These are phyloP conservation scores for Drosophila fungiperda DNA, from an alignment of 2,888 invertebrate genomes.

Conservation along the genomic window DNA sequence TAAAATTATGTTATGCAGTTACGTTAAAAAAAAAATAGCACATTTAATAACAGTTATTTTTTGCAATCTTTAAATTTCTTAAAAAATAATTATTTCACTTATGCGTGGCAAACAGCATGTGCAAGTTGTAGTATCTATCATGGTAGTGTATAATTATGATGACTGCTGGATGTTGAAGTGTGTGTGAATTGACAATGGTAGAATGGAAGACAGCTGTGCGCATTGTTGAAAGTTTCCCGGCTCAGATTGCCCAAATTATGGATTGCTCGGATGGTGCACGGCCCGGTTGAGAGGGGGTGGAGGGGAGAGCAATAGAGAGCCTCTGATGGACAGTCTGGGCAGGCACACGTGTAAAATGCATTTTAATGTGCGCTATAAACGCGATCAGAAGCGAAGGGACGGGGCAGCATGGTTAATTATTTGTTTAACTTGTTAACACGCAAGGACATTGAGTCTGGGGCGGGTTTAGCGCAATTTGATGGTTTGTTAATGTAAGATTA, in stretches of 20 bases:
- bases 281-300: no score
- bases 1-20: neutral
- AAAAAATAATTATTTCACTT: neutral
- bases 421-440: conserved; percentile 75
- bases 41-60: neutral
- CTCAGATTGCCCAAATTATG: conserved; percentile 70
- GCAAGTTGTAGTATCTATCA: neutral
- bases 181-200: conserved; percentile 32
- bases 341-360: conserved; percentile 72
- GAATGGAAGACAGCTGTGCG: conserved; percentile 76
- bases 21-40: neutral
- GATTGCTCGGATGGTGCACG: neutral
- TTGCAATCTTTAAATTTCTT: neutral
- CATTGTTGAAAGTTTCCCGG: conserved; percentile 83
- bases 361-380: conserved; percentile 74
- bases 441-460: conserved; percentile 43
- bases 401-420: conserved; percentile 72
- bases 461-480: conserved; percentile 46
- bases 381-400: conserved; percentile 53
- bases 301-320: neutral
- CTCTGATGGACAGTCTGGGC: conserved; percentile 13
- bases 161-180: conserved; percentile 25
- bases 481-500: conserved; percentile 77
- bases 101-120: neutral
- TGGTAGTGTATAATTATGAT: conserved; percentile 58